phyloP scores from a whole-genome alignment of 2,797 vertebrate genomes.

The Trichosurus vulpecula region DNA sequence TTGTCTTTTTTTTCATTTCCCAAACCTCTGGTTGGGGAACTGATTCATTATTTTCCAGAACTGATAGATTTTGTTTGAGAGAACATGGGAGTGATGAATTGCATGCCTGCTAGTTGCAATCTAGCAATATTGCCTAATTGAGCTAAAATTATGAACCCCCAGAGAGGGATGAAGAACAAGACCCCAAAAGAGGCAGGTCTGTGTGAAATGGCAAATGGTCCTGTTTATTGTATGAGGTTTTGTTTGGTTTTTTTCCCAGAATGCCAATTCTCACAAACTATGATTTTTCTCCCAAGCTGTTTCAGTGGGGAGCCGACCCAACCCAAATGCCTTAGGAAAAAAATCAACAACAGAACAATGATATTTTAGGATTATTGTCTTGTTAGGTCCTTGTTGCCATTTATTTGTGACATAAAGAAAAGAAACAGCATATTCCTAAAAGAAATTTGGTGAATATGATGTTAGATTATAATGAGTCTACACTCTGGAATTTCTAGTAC shows the following conservation, averaged over 20 bases:
- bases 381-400: not conserved
- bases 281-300: not conserved
- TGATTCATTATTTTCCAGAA: slow-evolving; percentile 26
- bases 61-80: slow-evolving; percentile 18
- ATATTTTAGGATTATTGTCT: not conserved
- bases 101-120: not conserved
- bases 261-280: not conserved
- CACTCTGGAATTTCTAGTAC: not conserved
- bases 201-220: not conserved
- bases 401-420: not conserved
- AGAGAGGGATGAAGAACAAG: slow-evolving; percentile 10
- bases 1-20: not conserved
- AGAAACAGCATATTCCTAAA: not conserved
- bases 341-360: not conserved
- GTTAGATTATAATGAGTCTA: not conserved
- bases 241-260: not conserved
- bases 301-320: not conserved
- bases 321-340: not conserved
- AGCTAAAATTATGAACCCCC: slow-evolving; percentile 4
- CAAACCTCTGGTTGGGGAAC: not conserved
- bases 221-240: not conserved
- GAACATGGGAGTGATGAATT: not conserved
- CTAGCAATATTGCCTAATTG: not conserved
- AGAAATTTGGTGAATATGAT: not conserved
- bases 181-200: not conserved